Base-by-base conservation (phyloP, 2,888 invertebrate species). In the Ochropleura plecta region DNA sequence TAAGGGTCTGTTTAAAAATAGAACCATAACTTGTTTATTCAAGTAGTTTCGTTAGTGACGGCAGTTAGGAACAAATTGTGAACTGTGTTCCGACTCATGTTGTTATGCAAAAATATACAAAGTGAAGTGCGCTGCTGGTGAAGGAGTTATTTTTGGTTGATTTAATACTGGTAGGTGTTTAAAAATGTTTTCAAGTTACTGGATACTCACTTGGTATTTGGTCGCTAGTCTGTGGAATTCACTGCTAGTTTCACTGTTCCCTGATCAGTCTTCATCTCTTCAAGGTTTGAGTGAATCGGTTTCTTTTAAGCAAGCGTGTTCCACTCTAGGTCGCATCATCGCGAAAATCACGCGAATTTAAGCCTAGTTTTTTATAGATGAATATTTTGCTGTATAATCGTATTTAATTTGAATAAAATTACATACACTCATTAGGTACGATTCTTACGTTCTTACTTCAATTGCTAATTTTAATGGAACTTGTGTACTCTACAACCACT, bases 1-100 rank as follows among this genome's bases (percentile, higher is more conserved):
- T 78, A 76, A 82, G 71, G 78, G 79, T 48, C 66, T 70, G 60
- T 81, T 81, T 83, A 85, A 84, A 79, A 81, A 83, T 84, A 84
- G 76, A 78, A 30, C 30, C 3, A 30, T 30, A 30, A 30, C 67
- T 78, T 76, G 78, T 82, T 77, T 80, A 70, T 82, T 82, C 66
- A 78, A 81, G 79, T 75, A 60, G 30, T 48, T 66, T 77, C 9
- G 78, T 74, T 76, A n/a, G 59, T 44, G 57, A 46, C 49, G 20
- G 55, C 63, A 53, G 70, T 55, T 69, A 64, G 16, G 53, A 57
- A 70, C 68, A 66, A 73, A 70, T 71, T 74, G 70, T 76, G 49
- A 9, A 30, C 40, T 59, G 62, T 64, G 55, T 53, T 59, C 44
- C 51, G 16, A 48, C 49, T 49, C 14, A 46, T 3, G n/a, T 44